phyloP scores from a whole-genome alignment of 2,113 vertebrate species.

The Corapipo altera region DNA sequence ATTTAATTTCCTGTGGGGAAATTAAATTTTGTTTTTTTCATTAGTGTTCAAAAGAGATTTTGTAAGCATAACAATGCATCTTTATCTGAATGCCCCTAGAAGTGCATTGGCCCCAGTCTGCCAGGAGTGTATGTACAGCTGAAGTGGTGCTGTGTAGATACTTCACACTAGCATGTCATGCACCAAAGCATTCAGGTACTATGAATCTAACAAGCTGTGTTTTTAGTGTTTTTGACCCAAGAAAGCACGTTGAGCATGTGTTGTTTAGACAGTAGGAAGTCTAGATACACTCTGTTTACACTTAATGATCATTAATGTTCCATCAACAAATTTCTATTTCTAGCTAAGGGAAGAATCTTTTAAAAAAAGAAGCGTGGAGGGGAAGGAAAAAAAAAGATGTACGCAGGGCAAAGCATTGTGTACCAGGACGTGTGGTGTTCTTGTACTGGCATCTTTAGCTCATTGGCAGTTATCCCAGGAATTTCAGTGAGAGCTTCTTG shows the following conservation, averaged over 20 bases:
- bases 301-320: background rate
- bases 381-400: background rate
- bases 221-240: background rate
- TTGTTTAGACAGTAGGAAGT: background rate
- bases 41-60: background rate
- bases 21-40: background rate
- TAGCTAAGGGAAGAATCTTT: background rate
- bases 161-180: background rate
- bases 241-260: background rate
- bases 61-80: background rate
- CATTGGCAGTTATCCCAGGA: background rate
- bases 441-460: background rate
- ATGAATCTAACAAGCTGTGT: background rate
- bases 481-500: background rate
- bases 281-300: background rate
- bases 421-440: background rate
- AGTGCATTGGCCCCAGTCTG: background rate
- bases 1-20: background rate
- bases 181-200: background rate
- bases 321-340: background rate
- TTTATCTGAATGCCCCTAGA: background rate
- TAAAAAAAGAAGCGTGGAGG: accelerated
- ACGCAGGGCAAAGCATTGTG: background rate
- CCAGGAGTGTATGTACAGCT: background rate
- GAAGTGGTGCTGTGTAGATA: background rate